Percentiles rank a stretch among this genome's conserved stretches.
These are phyloP conservation scores for Amphipyra tragopoginis DNA, from an alignment of 2,888 invertebrate species.

Conservation along the genomic window DNA sequence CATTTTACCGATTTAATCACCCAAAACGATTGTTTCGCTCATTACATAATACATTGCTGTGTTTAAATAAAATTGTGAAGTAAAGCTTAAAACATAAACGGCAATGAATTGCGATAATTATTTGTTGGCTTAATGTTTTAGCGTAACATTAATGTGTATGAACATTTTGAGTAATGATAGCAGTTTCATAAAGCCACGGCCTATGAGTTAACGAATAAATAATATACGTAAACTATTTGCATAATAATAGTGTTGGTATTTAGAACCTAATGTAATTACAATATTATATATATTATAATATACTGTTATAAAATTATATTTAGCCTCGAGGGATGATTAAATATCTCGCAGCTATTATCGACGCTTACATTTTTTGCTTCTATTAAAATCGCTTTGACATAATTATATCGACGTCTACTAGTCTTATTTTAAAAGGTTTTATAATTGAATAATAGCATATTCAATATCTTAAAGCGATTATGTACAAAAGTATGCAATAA, in stretches of 20 bases:
- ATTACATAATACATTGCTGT: conserved; percentile 2
- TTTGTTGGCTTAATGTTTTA: conserved; percentile 3
- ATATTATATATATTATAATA: neutral
- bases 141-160: conserved; percentile 9
- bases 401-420: conserved; percentile 5
- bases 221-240: conserved; percentile 27
- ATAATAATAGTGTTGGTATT: conserved; percentile 43
- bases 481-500: too few species aligned
- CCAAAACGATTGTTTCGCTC: neutral
- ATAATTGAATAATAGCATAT: conserved; percentile 19
- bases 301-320: neutral
- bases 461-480: neutral
- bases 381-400: conserved; percentile 35
- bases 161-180: conserved; percentile 35
- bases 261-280: neutral
- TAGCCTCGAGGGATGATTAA: conserved; percentile 11
- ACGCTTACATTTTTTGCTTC: conserved; percentile 20
- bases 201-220: conserved; percentile 18
- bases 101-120: conserved; percentile 10
- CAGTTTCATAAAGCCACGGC: conserved; percentile 19
- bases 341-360: neutral
- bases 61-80: neutral
- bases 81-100: neutral
- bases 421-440: conserved; percentile 14
- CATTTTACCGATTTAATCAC: neutral